phyloP scores from a whole-genome alignment of 2,888 invertebrate genomes.

The Eupsilia transversa region DNA sequence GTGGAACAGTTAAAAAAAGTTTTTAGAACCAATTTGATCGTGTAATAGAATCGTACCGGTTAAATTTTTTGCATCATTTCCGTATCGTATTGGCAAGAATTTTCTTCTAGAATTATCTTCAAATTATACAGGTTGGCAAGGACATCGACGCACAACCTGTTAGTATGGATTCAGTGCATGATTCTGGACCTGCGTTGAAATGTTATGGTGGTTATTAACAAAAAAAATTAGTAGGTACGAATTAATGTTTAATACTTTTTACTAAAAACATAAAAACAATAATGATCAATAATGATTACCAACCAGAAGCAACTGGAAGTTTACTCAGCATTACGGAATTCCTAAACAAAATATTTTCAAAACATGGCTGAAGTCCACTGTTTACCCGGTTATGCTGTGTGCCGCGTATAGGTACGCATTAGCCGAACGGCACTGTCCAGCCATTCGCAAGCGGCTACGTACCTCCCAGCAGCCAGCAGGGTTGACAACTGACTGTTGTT shows the following conservation, averaged over 20 bases:
- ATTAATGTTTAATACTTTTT: background rate
- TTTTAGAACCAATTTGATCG: background rate
- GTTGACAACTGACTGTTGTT: slow-evolving; percentile 59
- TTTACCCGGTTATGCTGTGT: slow-evolving; percentile 48
- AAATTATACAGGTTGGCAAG: background rate
- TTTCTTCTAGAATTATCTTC: background rate
- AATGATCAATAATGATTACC: background rate
- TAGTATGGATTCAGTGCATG: too few relatives aligned
- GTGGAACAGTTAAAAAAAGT: background rate
- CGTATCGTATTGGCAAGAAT: background rate
- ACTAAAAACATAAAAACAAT: background rate
- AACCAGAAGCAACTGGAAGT: background rate
- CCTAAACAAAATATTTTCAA: background rate
- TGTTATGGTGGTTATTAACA: too few relatives aligned
- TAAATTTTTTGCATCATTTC: background rate
- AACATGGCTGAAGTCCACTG: slow-evolving; percentile 51
- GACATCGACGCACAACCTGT: too few relatives aligned
- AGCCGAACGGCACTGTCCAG: slow-evolving; percentile 79
- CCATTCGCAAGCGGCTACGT: slow-evolving; percentile 75
- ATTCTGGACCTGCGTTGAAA: too few relatives aligned
- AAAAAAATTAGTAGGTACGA: background rate
- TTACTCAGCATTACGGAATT: background rate
- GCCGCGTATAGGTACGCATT: slow-evolving; percentile 79
- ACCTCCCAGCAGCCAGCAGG: slow-evolving; percentile 73
- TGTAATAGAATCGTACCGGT: background rate